A percentile compares a stretch with the other conserved stretches of the same genome.
phyloP scores from a whole-genome alignment of 2,888 invertebrate species.

The Penaeus monodon region DNA sequence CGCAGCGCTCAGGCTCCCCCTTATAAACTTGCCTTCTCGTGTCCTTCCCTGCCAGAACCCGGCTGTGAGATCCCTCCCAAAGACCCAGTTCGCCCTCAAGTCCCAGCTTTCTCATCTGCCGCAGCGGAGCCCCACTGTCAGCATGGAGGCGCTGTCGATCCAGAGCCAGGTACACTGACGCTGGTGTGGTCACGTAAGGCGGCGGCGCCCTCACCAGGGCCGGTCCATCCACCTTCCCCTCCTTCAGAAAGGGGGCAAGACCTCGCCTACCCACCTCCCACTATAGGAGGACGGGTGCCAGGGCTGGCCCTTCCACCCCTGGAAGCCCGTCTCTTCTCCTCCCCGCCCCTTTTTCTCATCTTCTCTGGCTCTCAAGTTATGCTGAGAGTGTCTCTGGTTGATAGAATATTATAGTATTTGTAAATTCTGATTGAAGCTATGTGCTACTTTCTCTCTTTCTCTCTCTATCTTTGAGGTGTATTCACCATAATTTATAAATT shows the following conservation, averaged over 20 bases:
- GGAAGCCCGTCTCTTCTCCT: background rate
- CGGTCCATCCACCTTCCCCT: background rate
- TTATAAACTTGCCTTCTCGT: conserved; percentile 18
- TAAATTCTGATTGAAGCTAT: too few species aligned
- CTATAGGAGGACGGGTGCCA: too few species aligned
- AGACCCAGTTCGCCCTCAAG: conserved; percentile 61
- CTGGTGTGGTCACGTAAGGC: background rate
- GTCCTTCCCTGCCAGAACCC: conserved; percentile 51
- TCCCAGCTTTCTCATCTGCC: conserved; percentile 66
- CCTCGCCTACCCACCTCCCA: too few species aligned
- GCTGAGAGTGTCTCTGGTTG: too few species aligned
- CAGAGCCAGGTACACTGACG: conserved; percentile 61
- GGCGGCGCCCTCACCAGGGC: background rate
- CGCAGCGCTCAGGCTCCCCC: background rate
- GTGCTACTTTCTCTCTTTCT: too few species aligned
- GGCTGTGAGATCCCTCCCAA: conserved; percentile 51
- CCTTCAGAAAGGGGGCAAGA: too few species aligned
- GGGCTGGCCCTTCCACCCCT: background rate
- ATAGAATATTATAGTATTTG: too few species aligned
- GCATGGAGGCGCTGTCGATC: conserved; percentile 49
- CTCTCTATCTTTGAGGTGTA: too few species aligned
- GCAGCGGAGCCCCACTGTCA: conserved; percentile 65
- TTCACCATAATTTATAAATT: too few species aligned
- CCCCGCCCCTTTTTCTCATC: background rate
- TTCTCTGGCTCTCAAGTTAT: background rate